These are phyloP conservation scores for Periphyllus acericola DNA, from an alignment of 2,888 invertebrate species.

Conservation along the genomic window DNA sequence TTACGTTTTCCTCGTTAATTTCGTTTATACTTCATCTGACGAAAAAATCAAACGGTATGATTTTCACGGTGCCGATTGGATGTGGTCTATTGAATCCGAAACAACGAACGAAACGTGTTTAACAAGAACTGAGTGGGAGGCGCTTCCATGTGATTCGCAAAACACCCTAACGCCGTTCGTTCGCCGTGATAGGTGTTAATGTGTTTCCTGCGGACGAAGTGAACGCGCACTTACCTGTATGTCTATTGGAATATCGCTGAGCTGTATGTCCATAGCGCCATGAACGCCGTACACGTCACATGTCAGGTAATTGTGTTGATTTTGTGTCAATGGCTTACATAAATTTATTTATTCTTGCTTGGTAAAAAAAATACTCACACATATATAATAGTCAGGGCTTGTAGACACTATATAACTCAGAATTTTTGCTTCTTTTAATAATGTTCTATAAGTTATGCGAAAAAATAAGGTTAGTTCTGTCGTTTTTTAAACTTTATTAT, in stretches of 20 bases:
- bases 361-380: background rate
- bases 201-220: slow-evolving; percentile 37
- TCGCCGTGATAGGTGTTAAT: slow-evolving; percentile 13
- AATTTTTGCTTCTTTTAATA: too few species aligned
- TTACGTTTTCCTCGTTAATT: slow-evolving; percentile 41
- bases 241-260: slow-evolving; percentile 2
- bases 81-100: slow-evolving; percentile 35
- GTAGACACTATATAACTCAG: background rate
- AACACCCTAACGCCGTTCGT: slow-evolving; percentile 29
- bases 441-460: too few species aligned
- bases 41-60: slow-evolving; percentile 26
- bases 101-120: background rate
- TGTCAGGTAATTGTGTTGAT: slow-evolving; percentile 12
- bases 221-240: slow-evolving; percentile 42
- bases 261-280: slow-evolving; percentile 7
- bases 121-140: slow-evolving; percentile 38
- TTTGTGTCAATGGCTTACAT: background rate
- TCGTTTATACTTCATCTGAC: slow-evolving; percentile 6
- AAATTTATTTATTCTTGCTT: background rate
- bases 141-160: slow-evolving; percentile 25
- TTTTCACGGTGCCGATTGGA: slow-evolving; percentile 57
- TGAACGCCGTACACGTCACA: slow-evolving; percentile 39
- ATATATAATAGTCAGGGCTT: background rate
- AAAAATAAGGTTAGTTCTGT: too few species aligned
- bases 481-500: too few species aligned